phyloP scores from a whole-genome alignment of 2,888 invertebrate species.

The Chrysopilus asiliformis region DNA sequence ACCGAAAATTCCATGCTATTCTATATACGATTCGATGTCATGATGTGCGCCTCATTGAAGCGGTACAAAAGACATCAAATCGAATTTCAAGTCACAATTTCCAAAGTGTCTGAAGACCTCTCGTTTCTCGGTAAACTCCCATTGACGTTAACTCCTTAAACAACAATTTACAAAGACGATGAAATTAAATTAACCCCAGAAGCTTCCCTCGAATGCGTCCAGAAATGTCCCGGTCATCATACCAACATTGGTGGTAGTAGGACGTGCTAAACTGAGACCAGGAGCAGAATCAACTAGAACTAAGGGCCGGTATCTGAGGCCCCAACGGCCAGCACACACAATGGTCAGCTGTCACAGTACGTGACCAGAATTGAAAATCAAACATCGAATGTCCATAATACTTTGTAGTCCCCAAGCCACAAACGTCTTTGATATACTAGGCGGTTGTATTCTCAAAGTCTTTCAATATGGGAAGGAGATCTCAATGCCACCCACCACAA shows the following conservation, averaged over 20 bases:
- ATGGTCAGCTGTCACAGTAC: constrained; percentile 13
- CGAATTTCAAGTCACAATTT: constrained; percentile 9
- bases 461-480: too few relatives aligned
- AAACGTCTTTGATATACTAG: too few relatives aligned
- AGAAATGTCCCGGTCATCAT: neutral
- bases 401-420: constrained; percentile 6
- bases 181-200: constrained; percentile 13
- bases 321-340: constrained; percentile 8
- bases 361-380: constrained; percentile 14
- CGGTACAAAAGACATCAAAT: neutral
- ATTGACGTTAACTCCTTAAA: constrained; percentile 12
- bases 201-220: constrained; percentile 1
- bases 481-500: too few relatives aligned
- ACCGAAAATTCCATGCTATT: too few relatives aligned
- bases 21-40: neutral
- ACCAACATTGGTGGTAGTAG: neutral
- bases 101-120: constrained; percentile 3
- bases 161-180: constrained; percentile 10
- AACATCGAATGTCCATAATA: constrained; percentile 3
- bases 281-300: too few relatives aligned
- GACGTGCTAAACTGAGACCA: too few relatives aligned
- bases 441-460: too few relatives aligned
- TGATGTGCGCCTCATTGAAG: neutral
- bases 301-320: constrained; percentile 1
- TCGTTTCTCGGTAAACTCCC: constrained; percentile 5